phyloP scores from a whole-genome alignment of 2,113 vertebrate species.

The Phalacrocorax carbo region DNA sequence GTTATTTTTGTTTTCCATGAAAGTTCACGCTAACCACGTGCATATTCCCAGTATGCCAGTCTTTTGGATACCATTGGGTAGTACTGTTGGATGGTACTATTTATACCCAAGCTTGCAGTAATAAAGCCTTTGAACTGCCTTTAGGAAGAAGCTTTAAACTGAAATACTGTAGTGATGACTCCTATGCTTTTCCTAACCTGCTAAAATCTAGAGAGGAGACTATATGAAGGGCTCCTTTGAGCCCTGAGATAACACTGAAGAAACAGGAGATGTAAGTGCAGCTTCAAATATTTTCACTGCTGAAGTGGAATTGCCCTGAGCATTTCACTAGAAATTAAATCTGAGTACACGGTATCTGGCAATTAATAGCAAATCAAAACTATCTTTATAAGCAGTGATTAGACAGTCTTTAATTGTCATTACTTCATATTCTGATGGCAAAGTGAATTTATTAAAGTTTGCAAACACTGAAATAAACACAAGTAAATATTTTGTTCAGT shows the following conservation, averaged over 20 bases:
- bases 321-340: not conserved
- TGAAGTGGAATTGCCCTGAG: not conserved
- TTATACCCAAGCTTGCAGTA: not conserved
- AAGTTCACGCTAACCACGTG: not conserved
- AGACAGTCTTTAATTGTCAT: not conserved
- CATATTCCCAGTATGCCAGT: not conserved
- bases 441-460: not conserved
- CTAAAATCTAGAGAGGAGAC: not conserved
- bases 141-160: not conserved
- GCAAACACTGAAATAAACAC: not conserved
- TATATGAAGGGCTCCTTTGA: not conserved
- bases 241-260: not conserved
- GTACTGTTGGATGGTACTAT: not conserved
- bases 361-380: conserved; percentile 10
- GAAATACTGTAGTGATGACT: not conserved
- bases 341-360: not conserved
- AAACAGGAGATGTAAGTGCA: not conserved
- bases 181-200: not conserved
- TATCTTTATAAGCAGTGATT: not conserved
- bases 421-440: not conserved
- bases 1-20: not conserved
- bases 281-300: not conserved
- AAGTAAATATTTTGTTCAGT: not conserved
- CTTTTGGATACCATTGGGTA: not conserved
- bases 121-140: not conserved